A percentile compares a stretch with the other conserved stretches of the same genome.
These are phyloP conservation scores for Dicerorhinus sumatrensis DNA, from an alignment of 2,113 vertebrate species.

Conservation along the genomic window DNA sequence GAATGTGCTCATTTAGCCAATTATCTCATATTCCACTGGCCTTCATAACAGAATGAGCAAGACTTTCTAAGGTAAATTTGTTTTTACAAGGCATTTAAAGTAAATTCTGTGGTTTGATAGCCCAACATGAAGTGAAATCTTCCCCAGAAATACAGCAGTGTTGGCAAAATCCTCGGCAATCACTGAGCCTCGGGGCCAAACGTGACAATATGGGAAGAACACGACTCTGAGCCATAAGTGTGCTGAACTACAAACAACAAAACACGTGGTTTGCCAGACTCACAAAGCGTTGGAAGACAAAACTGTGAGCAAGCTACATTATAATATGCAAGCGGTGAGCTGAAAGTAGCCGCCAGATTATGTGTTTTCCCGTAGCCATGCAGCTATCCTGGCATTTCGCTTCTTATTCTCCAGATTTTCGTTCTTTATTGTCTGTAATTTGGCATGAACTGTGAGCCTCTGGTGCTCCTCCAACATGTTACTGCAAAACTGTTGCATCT, in stretches of 20 bases:
- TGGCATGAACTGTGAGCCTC: constrained; percentile 59
- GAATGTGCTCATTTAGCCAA: constrained; percentile 6
- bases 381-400: constrained; percentile 65
- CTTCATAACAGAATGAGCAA: constrained; percentile 17
- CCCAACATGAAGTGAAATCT: background rate
- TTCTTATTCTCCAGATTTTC: constrained; percentile 80
- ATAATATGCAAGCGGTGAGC: background rate
- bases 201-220: background rate
- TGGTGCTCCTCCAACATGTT: constrained; percentile 82
- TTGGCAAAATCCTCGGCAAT: background rate
- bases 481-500: constrained; percentile 88
- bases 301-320: constrained; percentile 6
- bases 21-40: constrained; percentile 2
- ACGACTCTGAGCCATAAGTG: background rate
- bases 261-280: constrained; percentile 39
- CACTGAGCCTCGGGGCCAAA: background rate
- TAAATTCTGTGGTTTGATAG: constrained; percentile 28
- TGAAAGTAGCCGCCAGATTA: constrained; percentile 58
- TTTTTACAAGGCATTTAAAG: constrained; percentile 34
- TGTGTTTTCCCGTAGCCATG: constrained; percentile 87
- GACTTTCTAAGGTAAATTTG: constrained; percentile 13
- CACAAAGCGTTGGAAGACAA: background rate
- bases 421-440: constrained; percentile 79
- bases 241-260: constrained; percentile 31
- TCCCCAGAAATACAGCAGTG: background rate